Base-by-base conservation (phyloP, 2,113 vertebrate species). In the Prietella phreatophila region DNA sequence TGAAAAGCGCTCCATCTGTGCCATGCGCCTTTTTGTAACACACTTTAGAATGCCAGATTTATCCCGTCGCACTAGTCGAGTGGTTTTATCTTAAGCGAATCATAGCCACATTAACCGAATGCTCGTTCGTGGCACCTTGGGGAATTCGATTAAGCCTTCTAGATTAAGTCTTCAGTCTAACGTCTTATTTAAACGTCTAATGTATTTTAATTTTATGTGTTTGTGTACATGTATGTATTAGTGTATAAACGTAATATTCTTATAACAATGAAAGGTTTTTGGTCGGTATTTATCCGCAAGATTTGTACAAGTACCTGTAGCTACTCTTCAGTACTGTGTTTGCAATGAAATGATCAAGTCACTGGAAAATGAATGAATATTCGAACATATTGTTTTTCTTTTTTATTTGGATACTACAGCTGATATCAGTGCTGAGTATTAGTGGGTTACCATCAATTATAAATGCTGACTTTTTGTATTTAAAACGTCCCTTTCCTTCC, bases 1-100 rank as follows among this genome's bases (percentile, higher is more conserved):
- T 80, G 88, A 91, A 90, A 89, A 87, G 86, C 85, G 50, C 86
- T 91, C 90, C 90, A 91, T 91, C 90, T 91, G 90, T 91, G 90
- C 90, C 71, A 83, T 86, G 88, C 87, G 88, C 88, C 88, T 90
- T 89, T 90, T 89, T 87, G 88, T 91, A 87, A 86, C 88, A 88
- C 90, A 89, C 90, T 91, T 83, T 36, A 79, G 15, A 82, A 71
- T 91, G 90, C 90, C 90, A 91, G 88, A 91, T 90, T 87, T 82
- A 87, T 89, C 86, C 67, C 69, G 60, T 87, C 85, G 65, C 73
- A 75, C 83, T 89, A 78, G 67, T 84, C 65, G 56, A 89, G 73
- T 85, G 84, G 83, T 89, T 83, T 85, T 42, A 78, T 85, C 83
- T 87, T 42, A 84, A 87, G 83, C 78, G 25, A 76, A 89, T 85